Evolutionary conservation across 2,888 invertebrate species (phyloP).

Genomic region (Trachelus iudaicus): DNA sequence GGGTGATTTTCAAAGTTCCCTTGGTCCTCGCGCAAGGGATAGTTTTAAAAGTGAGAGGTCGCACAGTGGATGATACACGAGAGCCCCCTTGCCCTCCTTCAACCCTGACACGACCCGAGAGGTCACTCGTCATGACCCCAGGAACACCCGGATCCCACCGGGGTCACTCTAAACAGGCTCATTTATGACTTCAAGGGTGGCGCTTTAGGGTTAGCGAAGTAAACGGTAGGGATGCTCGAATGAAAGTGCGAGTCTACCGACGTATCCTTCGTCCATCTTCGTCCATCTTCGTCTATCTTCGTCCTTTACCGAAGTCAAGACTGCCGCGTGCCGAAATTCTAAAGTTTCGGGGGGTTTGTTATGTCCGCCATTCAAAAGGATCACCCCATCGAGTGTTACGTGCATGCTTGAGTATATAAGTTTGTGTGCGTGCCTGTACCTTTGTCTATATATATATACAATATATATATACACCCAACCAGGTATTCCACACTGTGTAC

Average conservation of each 20-base stretch:
- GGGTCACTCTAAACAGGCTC: slow-evolving; percentile 16
- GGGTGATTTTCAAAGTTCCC: slow-evolving; percentile 7
- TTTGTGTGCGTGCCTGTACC: neutral
- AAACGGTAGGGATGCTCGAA: neutral
- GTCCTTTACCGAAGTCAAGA: neutral
- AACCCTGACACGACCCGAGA: neutral
- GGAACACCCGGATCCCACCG: neutral
- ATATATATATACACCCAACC: neutral
- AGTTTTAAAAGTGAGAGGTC: slow-evolving; percentile 27
- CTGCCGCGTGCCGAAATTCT: slow-evolving; percentile 23
- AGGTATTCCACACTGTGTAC: neutral
- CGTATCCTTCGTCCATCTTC: neutral
- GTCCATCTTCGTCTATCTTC: neutral
- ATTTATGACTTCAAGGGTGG: slow-evolving; percentile 7
- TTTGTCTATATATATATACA: neutral
- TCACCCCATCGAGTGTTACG: neutral
- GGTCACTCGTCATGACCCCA: slow-evolving; percentile 5
- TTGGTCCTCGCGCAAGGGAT: slow-evolving; percentile 7
- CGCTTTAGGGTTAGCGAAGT: slow-evolving; percentile 1
- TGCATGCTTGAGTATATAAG: neutral
- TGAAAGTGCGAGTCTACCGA: neutral
- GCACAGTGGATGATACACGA: slow-evolving; percentile 26
- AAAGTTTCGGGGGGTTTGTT: slow-evolving; percentile 28
- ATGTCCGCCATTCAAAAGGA: slow-evolving; percentile 21
- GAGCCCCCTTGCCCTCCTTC: neutral